Conservation (phyloP, 1,140 invertebrate genomes). For the Solenopsis invicta region DNA sequence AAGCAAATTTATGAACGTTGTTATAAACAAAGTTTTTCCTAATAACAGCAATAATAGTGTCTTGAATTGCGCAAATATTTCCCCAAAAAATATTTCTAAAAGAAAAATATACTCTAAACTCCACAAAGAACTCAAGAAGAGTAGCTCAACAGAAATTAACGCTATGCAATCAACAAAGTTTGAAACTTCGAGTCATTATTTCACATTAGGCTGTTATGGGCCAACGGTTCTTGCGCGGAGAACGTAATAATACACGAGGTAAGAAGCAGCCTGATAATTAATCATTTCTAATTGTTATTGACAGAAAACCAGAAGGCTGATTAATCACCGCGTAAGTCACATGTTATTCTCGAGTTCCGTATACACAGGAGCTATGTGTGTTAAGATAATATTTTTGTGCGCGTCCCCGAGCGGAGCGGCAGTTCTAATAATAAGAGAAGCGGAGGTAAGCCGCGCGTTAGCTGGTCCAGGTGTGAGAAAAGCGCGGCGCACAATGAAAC, state of each 20-base stretch:
- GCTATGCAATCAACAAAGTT: neutral
- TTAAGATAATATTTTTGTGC: slow-evolving; percentile 35
- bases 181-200: neutral
- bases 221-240: neutral
- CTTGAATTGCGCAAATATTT: neutral
- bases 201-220: neutral
- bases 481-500: slow-evolving; percentile 80
- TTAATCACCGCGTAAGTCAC: neutral
- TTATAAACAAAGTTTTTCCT: neutral
- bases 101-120: neutral
- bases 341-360: neutral
- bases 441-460: neutral
- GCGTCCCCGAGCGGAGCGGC: neutral
- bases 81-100: neutral
- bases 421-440: too few species aligned
- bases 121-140: neutral
- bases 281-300: slow-evolving; percentile 23
- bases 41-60: neutral
- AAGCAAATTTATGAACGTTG: too few species aligned
- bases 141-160: neutral
- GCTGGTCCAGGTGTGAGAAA: slow-evolving; percentile 82
- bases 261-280: neutral
- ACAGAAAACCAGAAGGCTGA: neutral
- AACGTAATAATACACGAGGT: neutral
- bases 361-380: neutral